Percentiles rank a stretch among this genome's conserved stretches.
These are phyloP conservation scores for Metridium senile DNA, from an alignment of 92 coral and sea anemone species.

Conservation along the genomic window DNA sequence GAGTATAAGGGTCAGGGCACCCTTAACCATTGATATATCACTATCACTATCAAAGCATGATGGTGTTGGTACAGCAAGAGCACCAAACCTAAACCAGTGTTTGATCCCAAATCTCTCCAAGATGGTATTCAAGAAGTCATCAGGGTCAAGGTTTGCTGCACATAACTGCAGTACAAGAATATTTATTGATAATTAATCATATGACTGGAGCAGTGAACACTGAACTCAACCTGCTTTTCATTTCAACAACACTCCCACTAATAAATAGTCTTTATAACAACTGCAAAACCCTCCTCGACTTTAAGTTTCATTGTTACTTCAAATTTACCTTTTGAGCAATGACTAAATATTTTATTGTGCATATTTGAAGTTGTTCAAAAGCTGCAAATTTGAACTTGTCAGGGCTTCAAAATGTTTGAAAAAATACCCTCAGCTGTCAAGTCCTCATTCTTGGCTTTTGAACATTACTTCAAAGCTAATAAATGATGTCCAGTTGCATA, in stretches of 20 bases:
- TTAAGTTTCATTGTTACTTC: no score
- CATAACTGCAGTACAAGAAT: constrained; percentile 57
- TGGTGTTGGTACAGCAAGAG: constrained; percentile 65
- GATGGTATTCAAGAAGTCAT: constrained; percentile 68
- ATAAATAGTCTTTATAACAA: no score
- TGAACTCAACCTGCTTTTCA: no score
- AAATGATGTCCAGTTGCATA: background rate
- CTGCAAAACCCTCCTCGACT: no score
- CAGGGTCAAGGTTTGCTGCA: constrained; percentile 94
- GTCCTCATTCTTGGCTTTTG: background rate
- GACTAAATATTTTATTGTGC: no score
- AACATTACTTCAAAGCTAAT: background rate
- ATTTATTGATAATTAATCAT: background rate
- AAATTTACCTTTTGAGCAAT: no score
- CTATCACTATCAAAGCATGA: constrained; percentile 87
- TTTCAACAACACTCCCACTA: no score
- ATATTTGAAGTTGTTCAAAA: no score
- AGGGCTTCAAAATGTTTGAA: no score
- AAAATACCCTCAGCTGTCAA: no score
- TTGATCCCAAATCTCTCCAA: constrained; percentile 87
- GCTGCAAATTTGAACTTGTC: no score
- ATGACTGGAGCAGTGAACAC: no score
- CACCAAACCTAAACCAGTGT: constrained; percentile 97
- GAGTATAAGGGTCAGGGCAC: constrained; percentile 80
- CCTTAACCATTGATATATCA: constrained; percentile 90